A percentile compares a stretch with the other conserved stretches of the same genome.
Conservation (phyloP, 2,113 vertebrate genomes). For the Odobenus rosmarus region DNA sequence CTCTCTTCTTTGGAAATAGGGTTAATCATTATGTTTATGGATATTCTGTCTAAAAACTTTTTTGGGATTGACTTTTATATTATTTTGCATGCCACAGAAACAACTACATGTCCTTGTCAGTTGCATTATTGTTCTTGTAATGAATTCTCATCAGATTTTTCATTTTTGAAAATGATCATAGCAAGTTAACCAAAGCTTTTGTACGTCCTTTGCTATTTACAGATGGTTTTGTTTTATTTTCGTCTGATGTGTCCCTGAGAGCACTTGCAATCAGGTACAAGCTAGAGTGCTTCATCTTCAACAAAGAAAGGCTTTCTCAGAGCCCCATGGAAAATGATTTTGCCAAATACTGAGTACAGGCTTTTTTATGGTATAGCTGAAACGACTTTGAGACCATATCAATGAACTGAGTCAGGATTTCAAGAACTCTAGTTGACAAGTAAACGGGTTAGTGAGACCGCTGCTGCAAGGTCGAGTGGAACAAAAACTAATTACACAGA, state of each 20-base stretch:
- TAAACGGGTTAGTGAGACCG: not conserved
- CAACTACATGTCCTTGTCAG: slow-evolving; percentile 17
- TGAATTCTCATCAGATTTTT: slow-evolving; percentile 45
- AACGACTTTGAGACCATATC: not conserved
- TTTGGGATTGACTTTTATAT: slow-evolving; percentile 54
- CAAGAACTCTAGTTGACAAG: slow-evolving; percentile 39
- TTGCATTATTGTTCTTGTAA: slow-evolving; percentile 32
- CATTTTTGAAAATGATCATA: slow-evolving; percentile 61
- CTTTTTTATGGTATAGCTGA: slow-evolving; percentile 5
- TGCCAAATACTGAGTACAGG: not conserved
- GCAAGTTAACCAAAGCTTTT: slow-evolving; percentile 54
- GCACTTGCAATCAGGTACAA: slow-evolving; percentile 8
- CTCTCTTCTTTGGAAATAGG: slow-evolving; percentile 52
- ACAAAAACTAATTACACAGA: slow-evolving; percentile 45
- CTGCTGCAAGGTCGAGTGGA: not conserved
- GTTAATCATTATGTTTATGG: slow-evolving; percentile 57
- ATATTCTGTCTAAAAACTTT: slow-evolving; percentile 27
- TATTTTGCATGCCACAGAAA: slow-evolving; percentile 51
- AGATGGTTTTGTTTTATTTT: slow-evolving; percentile 56
- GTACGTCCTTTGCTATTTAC: slow-evolving; percentile 37
- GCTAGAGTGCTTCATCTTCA: slow-evolving; percentile 40
- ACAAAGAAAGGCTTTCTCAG: slow-evolving; percentile 31
- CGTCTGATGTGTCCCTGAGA: slow-evolving; percentile 33
- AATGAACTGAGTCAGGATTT: slow-evolving; percentile 25
- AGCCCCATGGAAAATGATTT: not conserved